Conservation (phyloP, 2,797 vertebrate genomes). For the Microctenopoma stevenorrisi region DNA sequence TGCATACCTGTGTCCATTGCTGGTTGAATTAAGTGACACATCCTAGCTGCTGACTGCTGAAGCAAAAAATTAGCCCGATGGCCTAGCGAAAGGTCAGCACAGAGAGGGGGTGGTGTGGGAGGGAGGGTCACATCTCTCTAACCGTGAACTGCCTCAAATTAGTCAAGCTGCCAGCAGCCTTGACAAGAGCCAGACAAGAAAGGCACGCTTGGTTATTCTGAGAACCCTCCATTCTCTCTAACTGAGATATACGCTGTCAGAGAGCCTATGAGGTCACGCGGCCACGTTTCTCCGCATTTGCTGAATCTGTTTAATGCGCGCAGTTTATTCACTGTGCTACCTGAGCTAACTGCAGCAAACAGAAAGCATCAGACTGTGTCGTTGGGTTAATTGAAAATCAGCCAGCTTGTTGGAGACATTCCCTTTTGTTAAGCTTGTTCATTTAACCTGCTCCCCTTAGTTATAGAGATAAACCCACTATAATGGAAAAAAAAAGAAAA, state of each 20-base stretch:
- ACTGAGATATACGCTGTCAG: constrained; percentile 32
- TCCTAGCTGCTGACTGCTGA: constrained; percentile 86
- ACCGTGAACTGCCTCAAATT: constrained; percentile 69
- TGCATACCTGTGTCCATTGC: constrained; percentile 81
- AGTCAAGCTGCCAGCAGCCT: constrained; percentile 54
- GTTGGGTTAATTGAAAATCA: constrained; percentile 65
- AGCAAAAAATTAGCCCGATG: constrained; percentile 88
- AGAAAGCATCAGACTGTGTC: constrained; percentile 42
- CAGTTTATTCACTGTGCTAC: constrained; percentile 16
- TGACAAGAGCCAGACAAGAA: constrained; percentile 38
- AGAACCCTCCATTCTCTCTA: constrained; percentile 19
- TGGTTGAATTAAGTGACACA: constrained; percentile 88
- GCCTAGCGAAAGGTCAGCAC: constrained; percentile 83
- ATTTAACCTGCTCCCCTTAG: constrained; percentile 40
- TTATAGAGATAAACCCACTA: constrained; percentile 44
- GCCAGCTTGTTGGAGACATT: constrained; percentile 33
- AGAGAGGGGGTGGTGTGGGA: constrained; percentile 48
- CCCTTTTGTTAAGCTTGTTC: constrained; percentile 40
- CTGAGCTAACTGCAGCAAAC: constrained; percentile 35
- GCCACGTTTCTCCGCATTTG: constrained; percentile 4
- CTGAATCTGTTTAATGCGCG: constrained; percentile 5
- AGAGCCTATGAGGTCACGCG: neutral
- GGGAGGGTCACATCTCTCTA: constrained; percentile 64
- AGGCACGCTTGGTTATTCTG: constrained; percentile 44
- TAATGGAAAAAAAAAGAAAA: constrained; percentile 2